These are phyloP conservation scores for Colaptes auratus DNA, from an alignment of 2,113 vertebrate species.

Conservation along the genomic window DNA sequence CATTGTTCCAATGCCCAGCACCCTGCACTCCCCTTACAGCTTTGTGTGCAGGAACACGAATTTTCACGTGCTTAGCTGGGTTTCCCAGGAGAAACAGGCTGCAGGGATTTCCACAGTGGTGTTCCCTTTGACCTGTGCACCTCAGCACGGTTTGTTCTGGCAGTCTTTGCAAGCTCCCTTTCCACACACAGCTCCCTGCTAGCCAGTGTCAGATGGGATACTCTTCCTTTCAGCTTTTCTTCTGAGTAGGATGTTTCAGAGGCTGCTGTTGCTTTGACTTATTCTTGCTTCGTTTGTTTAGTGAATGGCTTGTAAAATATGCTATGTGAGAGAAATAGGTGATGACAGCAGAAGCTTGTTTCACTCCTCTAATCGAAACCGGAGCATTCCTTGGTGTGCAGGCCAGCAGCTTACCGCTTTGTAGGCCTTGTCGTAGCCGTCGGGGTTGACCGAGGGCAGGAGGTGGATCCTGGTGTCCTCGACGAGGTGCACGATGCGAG, in stretches of 20 bases:
- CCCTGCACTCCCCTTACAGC: not conserved
- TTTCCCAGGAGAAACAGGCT: not conserved
- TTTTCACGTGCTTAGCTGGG: not conserved
- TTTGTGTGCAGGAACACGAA: not conserved
- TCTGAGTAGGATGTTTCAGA: no score
- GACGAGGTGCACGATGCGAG: constrained; percentile 85
- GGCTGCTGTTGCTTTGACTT: not conserved
- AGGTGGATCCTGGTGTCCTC: constrained; percentile 93
- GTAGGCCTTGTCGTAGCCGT: constrained; percentile 93
- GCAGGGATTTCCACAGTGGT: not conserved
- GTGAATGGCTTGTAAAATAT: not conserved
- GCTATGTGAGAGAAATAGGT: not conserved
- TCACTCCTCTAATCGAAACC: not conserved
- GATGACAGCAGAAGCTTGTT: accelerated
- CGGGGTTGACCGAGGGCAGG: constrained; percentile 92
- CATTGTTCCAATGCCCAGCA: not conserved
- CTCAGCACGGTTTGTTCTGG: not conserved
- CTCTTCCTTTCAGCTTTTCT: no score
- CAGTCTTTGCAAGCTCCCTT: not conserved
- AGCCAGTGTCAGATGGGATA: not conserved
- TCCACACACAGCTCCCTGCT: not conserved
- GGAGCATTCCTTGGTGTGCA: not conserved
- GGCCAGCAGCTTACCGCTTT: constrained; percentile 80
- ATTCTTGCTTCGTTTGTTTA: not conserved
- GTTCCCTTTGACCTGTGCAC: not conserved